These are phyloP conservation scores for Tympanuchus pallidicinctus DNA, from an alignment of 2,113 vertebrate genomes.

Conservation along the genomic window DNA sequence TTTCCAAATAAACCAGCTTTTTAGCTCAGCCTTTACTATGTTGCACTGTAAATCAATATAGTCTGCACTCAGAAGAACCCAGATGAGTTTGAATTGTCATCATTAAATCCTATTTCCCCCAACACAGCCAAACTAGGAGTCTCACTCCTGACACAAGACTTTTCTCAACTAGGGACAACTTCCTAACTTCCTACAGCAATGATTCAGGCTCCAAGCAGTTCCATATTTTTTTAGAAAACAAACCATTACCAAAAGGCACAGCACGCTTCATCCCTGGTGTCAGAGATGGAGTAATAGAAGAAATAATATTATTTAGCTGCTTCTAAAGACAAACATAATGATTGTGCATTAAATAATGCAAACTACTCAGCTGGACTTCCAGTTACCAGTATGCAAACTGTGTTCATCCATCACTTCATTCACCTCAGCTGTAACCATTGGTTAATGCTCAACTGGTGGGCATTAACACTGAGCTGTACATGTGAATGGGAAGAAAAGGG, in stretches of 20 bases:
- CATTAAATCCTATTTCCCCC: constrained; percentile 37
- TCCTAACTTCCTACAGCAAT: neutral
- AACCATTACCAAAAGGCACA: neutral
- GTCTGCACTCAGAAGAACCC: neutral
- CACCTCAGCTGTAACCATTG: neutral
- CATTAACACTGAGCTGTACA: neutral
- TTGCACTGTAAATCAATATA: constrained; percentile 29
- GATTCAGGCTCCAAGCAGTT: neutral
- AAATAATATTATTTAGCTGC: neutral
- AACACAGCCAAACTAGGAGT: neutral
- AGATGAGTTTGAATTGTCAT: constrained; percentile 14
- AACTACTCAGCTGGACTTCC: neutral
- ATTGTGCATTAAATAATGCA: neutral
- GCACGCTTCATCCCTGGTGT: neutral
- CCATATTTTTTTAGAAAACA: neutral
- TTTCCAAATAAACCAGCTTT: constrained; percentile 38
- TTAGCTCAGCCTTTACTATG: neutral
- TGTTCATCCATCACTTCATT: neutral
- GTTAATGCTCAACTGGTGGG: neutral
- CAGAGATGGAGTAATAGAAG: neutral
- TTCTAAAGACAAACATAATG: constrained; percentile 6
- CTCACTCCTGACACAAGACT: neutral
- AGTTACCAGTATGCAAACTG: neutral
- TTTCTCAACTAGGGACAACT: neutral
- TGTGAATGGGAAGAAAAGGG: constrained; percentile 13